Evolutionary conservation across 2,888 invertebrate genomes (phyloP), one percentile per base, ranked within the genome.

Genomic region (Morinoia aosen): DNA sequence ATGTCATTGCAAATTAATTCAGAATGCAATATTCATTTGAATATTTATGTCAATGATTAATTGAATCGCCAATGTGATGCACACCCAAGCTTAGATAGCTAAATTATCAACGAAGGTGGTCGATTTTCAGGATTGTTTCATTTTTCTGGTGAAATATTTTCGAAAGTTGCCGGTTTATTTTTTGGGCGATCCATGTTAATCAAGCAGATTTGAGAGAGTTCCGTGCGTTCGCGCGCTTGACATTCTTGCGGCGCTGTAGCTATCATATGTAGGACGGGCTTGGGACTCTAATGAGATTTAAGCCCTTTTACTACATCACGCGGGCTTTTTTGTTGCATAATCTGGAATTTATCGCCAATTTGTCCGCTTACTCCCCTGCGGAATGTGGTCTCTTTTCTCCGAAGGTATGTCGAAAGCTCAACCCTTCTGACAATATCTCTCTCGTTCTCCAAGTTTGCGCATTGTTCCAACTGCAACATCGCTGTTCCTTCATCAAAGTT

Each of bases 351-450:
- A 93, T 93, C 93, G 57, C 93, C 48, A 93, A 93, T 93, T 93
- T 93, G 93, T 93, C 93, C 57, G 93, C 48, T 48, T 57, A 93
- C 93, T 57, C 93, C 56, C 57, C 25, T 93, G 16, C 56, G 93
- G 93, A 93, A 93, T 93, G 93, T 93, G 39, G 93, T 93, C 93
- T 93, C 93, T 93, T 93, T 93, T 93, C 93, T 93, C 93, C 93
- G 0, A 25, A 56, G 93, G 93, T 58, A 93, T 93, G 93, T 93
- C 93, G 93, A 93, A 93, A 93, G 93, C 48, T 93, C 40, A 48
- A 39, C 40, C 16, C 16, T 48, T 90, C 90, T 90, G 90, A 90
- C 40, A 40, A 90, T 48, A 25, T 33, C 33, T 33, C 10, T 76
- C 25, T 76, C 76, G 8, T 19, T 76, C 76, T 16, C 33, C 25